Evolutionary conservation across 2,797 vertebrate genomes (phyloP).

Genomic region (Sebastes diploproa): DNA sequence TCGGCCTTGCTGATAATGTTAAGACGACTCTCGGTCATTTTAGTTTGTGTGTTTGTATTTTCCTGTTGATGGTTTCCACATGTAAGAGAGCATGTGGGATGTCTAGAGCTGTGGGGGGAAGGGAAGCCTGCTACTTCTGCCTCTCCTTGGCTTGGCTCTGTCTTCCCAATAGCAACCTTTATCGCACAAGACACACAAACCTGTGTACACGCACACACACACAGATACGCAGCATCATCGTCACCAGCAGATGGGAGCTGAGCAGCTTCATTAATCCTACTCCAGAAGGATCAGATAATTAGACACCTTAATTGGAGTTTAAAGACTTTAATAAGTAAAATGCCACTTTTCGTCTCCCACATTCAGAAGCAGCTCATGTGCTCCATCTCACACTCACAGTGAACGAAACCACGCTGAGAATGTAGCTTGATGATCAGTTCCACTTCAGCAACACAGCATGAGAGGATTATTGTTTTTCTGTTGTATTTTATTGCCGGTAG

Average conservation of each 20-base stretch:
- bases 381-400: not conserved
- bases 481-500: constrained; percentile 7
- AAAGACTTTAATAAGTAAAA: constrained; percentile 65
- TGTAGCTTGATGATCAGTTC: constrained; percentile 3
- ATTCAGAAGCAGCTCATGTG: constrained; percentile 6
- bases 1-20: not conserved
- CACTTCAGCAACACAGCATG: constrained; percentile 15
- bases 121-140: not conserved
- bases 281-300: constrained; percentile 68
- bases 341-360: constrained; percentile 23
- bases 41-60: constrained; percentile 6
- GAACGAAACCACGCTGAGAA: not conserved
- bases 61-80: constrained; percentile 63
- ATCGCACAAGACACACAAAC: constrained; percentile 8
- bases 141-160: not conserved
- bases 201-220: not conserved
- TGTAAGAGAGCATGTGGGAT: constrained; percentile 26
- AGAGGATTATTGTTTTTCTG: not conserved
- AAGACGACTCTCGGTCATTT: not conserved
- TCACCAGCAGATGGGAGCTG: constrained; percentile 65
- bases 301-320: constrained; percentile 67
- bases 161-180: constrained; percentile 16
- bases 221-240: constrained; percentile 19
- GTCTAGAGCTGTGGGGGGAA: not conserved
- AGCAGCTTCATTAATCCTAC: constrained; percentile 69